A percentile compares a stretch with the other conserved stretches of the same genome.
Evolutionary conservation across 2,113 vertebrate species (phyloP).

Genomic region (Eurystomus gularis): DNA sequence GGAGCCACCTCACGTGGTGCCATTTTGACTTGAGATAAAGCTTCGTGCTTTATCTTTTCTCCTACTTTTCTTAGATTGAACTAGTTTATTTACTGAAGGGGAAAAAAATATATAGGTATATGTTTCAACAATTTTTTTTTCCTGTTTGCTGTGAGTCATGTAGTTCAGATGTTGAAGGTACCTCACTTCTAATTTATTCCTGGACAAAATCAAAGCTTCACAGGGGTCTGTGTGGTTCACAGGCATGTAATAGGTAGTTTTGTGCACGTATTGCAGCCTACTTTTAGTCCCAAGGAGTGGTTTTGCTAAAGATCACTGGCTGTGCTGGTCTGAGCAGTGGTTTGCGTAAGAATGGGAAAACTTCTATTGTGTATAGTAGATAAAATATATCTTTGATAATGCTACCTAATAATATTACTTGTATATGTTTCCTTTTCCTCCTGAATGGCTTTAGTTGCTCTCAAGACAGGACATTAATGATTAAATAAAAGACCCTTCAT

Average conservation of each 20-base stretch:
- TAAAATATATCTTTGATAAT: neutral
- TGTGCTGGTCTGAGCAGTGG: neutral
- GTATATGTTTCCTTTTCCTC: neutral
- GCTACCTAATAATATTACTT: neutral
- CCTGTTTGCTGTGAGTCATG: neutral
- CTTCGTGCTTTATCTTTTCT: accelerated
- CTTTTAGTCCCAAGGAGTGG: neutral
- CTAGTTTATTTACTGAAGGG: neutral
- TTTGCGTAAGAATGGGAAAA: neutral
- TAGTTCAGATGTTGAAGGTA: neutral
- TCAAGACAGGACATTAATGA: neutral
- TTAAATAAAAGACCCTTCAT: neutral
- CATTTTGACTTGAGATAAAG: accelerated
- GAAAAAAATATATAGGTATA: too few relatives aligned
- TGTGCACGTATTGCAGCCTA: neutral
- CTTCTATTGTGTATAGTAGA: neutral
- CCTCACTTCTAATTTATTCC: neutral
- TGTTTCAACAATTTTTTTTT: neutral
- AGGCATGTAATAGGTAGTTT: accelerated
- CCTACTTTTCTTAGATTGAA: accelerated
- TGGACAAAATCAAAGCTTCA: neutral
- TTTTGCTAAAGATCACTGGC: neutral
- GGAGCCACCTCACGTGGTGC: accelerated
- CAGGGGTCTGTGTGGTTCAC: neutral
- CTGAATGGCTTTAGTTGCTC: neutral